Conservation (phyloP, 2,797 vertebrate species). For the Ateles fusciceps region DNA sequence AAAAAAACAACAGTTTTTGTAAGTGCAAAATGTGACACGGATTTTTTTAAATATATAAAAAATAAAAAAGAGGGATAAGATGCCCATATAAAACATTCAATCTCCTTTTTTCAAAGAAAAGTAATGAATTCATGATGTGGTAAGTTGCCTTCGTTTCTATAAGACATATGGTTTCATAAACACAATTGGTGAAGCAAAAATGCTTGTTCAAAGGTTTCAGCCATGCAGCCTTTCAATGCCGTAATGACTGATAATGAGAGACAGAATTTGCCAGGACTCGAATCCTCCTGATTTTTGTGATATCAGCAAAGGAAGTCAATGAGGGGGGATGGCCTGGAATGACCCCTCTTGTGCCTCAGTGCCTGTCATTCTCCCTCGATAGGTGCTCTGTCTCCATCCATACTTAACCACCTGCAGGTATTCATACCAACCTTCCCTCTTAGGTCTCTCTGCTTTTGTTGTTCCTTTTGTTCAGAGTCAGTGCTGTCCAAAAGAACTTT, state of each 20-base stretch:
- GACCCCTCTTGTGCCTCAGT: neutral
- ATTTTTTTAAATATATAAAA: conserved; percentile 59
- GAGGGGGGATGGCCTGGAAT: too few relatives aligned
- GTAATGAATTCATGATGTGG: conserved; percentile 82
- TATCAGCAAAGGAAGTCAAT: neutral
- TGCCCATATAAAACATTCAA: conserved; percentile 58
- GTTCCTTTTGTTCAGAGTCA: neutral
- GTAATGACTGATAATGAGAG: conserved; percentile 76
- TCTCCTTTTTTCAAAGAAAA: conserved; percentile 78
- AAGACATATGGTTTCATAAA: conserved; percentile 81
- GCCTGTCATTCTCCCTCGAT: neutral
- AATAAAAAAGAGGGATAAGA: conserved; percentile 60
- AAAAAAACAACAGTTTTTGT: conserved; percentile 47
- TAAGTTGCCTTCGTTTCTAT: conserved; percentile 74
- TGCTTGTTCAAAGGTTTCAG: conserved; percentile 74
- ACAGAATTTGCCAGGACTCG: conserved; percentile 64
- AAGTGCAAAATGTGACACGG: conserved; percentile 48
- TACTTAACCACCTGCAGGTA: neutral
- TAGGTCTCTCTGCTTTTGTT: neutral
- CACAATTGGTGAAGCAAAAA: conserved; percentile 65
- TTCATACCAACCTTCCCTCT: neutral
- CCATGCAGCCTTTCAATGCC: conserved; percentile 68
- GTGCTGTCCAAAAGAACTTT: neutral
- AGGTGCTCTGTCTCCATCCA: neutral
- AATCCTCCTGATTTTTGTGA: conserved; percentile 14